Percentiles rank a stretch among this genome's conserved stretches.
These are phyloP conservation scores for Chloroclysta siterata DNA, from an alignment of 2,888 invertebrate genomes.

Conservation along the genomic window DNA sequence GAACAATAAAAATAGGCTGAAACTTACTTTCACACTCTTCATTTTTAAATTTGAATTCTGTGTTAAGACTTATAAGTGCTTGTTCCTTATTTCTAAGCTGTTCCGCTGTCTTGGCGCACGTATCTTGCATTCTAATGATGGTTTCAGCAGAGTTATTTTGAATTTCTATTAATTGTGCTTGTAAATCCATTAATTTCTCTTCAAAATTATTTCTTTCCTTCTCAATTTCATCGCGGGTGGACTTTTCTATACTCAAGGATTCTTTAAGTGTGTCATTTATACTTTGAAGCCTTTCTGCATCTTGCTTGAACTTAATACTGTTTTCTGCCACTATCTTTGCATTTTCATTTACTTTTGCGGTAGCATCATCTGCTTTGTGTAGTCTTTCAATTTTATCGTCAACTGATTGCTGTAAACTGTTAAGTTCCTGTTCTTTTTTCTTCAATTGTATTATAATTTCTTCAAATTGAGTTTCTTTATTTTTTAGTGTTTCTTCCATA, in stretches of 20 bases:
- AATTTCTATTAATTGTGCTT: constrained; percentile 35
- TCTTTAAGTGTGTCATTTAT: constrained; percentile 40
- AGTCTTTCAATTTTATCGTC: constrained; percentile 6
- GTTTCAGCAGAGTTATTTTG: constrained; percentile 8
- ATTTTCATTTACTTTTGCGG: constrained; percentile 22
- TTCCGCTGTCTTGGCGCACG: constrained; percentile 23
- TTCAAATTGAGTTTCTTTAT: constrained; percentile 20
- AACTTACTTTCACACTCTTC: constrained; percentile 53
- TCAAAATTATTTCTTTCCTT: constrained; percentile 45
- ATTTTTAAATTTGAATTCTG: constrained; percentile 47
- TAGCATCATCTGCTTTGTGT: constrained; percentile 7
- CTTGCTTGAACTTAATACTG: constrained; percentile 11
- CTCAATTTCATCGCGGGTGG: constrained; percentile 46
- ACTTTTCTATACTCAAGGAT: constrained; percentile 47
- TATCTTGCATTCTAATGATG: constrained; percentile 28
- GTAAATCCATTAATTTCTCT: constrained; percentile 44
- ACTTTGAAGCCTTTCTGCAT: constrained; percentile 15
- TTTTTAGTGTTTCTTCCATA: constrained; percentile 4
- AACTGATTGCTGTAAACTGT: constrained; percentile 4
- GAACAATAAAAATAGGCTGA: not conserved
- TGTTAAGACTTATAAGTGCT: constrained; percentile 43
- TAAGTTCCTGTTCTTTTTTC: constrained; percentile 33
- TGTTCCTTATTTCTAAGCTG: constrained; percentile 40
- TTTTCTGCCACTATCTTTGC: constrained; percentile 24
- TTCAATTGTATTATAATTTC: constrained; percentile 31